Evolutionary conservation across 2,113 vertebrate species (phyloP), one percentile per base, ranked within the genome.

Genomic region (Coryphaenoides rupestris): DNA sequence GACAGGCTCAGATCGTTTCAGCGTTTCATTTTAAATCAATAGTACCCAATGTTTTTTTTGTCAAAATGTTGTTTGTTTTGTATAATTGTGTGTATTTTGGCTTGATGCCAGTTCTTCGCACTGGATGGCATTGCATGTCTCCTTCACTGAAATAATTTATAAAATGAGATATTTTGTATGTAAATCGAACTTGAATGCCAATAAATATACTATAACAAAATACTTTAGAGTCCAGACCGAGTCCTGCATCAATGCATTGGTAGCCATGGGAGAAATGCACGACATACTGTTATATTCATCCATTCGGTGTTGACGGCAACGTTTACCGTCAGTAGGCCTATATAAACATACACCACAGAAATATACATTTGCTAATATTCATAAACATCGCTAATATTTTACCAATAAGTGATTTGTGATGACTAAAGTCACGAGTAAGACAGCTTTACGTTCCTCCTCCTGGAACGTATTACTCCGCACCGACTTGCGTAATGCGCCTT

Each of bases 1-100:
- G 84, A 88, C 88, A 65, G 89, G 89, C 64, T 89, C 89, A 90
- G 87, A 85, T 76, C 3, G 68, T 56, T 72, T 73, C 72, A 84
- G 65, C 82, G 76, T 84, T 86, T 64, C 59, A 83, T 74, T 86
- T 82, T 79, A 77, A 80, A 77, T 58, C 62, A 70, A 60, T 73
- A 68, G 77, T 69, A 77, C 77, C 73, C 84, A 80, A 65, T 84
- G 76, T 46, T 78, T 74, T 75, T 53, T 85, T 58, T 83, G 66
- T 68, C 62, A 45, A 59, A 45, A 81, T n/a, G n/a, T n/a, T n/a
- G 21, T 84, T 75, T 76, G 71, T 78, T 84, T 72, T 82, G 62
- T 83, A 62, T 69, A 63, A 74, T 66, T 78, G 7, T 88, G 64
- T 81, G 53, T 79, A 66, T 72, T 77, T 82, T 75, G 78, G 82